Percentiles rank a stretch among this genome's conserved stretches.
Evolutionary conservation across 2,888 invertebrate genomes (phyloP).

Genomic region (Aleiodes alternator): DNA sequence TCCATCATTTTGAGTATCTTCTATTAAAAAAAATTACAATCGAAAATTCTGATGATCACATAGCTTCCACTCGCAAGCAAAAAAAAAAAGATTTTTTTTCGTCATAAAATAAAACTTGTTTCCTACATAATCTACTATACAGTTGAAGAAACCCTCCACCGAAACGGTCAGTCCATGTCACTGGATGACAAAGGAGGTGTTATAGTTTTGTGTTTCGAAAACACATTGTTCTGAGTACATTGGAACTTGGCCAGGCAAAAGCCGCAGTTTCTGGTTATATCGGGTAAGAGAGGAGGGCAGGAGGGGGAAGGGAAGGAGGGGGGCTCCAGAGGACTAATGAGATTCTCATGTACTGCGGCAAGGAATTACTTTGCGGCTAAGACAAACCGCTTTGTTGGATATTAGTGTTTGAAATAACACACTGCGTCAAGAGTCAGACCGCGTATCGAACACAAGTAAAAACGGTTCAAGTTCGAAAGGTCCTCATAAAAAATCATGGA

Average conservation of each 20-base stretch:
- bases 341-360: constrained; percentile 63
- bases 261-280: constrained; percentile 34
- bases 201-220: constrained; percentile 22
- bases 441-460: not conserved
- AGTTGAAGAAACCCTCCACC: too few species aligned
- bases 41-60: too few species aligned
- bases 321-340: constrained; percentile 60
- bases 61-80: too few species aligned
- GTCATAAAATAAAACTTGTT: too few species aligned
- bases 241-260: constrained; percentile 24
- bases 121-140: too few species aligned
- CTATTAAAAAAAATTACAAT: too few species aligned
- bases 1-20: too few species aligned
- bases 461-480: too few species aligned
- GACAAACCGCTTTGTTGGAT: constrained; percentile 26
- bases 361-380: constrained; percentile 58
- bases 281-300: not conserved
- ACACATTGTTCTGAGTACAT: constrained; percentile 15
- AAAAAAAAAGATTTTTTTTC: too few species aligned
- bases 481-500: too few species aligned
- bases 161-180: not conserved
- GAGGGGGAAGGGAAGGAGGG: not conserved
- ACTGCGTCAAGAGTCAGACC: constrained; percentile 17
- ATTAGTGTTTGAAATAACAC: constrained; percentile 22
- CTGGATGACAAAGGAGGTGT: constrained; percentile 12